phyloP scores from a whole-genome alignment of 1,140 invertebrate species.

The Scaptomyza hsui region DNA sequence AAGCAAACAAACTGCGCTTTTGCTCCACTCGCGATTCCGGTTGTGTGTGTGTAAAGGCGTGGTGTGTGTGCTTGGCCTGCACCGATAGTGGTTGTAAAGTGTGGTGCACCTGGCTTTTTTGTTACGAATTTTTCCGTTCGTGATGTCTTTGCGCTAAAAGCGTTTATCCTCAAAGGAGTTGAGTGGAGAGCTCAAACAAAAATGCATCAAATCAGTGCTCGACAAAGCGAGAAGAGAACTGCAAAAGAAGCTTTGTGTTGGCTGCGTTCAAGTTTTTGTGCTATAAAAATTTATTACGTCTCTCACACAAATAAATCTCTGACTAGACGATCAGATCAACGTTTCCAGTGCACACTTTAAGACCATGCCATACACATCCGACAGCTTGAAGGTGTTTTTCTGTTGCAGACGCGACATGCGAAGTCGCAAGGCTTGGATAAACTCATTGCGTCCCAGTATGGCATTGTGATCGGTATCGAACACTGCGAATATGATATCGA shows the following conservation, averaged over 20 bases:
- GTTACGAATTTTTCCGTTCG: slow-evolving; percentile 9
- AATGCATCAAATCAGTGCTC: slow-evolving; percentile 48
- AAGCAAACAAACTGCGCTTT: slow-evolving; percentile 72
- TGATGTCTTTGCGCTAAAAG: slow-evolving; percentile 56
- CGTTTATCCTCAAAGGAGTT: slow-evolving; percentile 54
- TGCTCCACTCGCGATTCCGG: slow-evolving; percentile 2
- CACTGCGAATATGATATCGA: slow-evolving; percentile 44
- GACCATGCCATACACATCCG: background rate
- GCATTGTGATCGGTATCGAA: slow-evolving; percentile 50
- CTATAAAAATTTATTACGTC: slow-evolving; percentile 31
- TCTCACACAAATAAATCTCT: too few species aligned
- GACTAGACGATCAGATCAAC: too few species aligned
- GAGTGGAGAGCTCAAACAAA: slow-evolving; percentile 23
- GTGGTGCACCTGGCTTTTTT: slow-evolving; percentile 38
- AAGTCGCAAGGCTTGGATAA: slow-evolving; percentile 9
- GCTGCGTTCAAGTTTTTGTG: background rate
- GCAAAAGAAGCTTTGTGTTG: background rate
- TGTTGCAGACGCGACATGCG: background rate
- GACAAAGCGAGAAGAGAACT: slow-evolving; percentile 7
- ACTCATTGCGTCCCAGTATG: slow-evolving; percentile 31
- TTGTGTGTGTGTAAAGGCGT: background rate
- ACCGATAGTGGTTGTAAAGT: slow-evolving; percentile 4
- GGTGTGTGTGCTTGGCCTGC: background rate
- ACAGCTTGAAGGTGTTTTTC: background rate
- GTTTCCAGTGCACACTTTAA: slow-evolving; percentile 39